These are phyloP conservation scores for Oscheius sp. DNA, from an alignment of 2,888 invertebrate genomes.

Conservation along the genomic window DNA sequence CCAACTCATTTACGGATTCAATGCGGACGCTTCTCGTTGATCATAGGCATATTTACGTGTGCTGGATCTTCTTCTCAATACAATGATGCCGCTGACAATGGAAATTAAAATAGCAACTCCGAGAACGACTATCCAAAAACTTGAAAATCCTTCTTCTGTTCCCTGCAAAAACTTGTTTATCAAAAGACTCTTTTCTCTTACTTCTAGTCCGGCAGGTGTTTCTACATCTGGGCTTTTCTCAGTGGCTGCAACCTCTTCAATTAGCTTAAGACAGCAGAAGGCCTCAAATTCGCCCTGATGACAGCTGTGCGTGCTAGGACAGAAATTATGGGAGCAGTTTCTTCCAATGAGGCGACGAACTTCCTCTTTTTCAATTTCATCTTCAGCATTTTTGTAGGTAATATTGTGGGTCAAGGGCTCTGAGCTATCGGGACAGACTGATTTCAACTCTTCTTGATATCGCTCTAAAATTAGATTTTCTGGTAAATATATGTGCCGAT, in stretches of 20 bases:
- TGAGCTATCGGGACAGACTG: constrained; percentile 17
- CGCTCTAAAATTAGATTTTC: constrained; percentile 2
- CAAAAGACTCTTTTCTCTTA: no score
- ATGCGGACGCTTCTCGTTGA: constrained; percentile 16
- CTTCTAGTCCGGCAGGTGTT: constrained; percentile 12
- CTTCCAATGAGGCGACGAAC: constrained; percentile 16
- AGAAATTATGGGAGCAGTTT: constrained; percentile 22
- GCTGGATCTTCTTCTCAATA: background rate
- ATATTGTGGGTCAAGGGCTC: constrained; percentile 6
- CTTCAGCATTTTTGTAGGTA: constrained; percentile 18
- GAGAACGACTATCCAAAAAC: constrained; percentile 1
- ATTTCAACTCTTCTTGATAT: background rate
- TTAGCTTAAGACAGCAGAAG: constrained; percentile 17
- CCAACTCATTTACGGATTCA: constrained; percentile 17
- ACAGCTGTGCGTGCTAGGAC: constrained; percentile 12
- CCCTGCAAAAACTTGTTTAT: background rate
- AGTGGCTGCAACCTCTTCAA: background rate
- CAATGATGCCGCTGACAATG: background rate
- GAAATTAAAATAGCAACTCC: background rate
- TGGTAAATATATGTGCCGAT: background rate
- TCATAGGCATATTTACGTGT: background rate
- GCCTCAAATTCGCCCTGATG: constrained; percentile 31
- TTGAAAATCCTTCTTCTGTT: background rate
- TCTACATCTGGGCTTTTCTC: background rate
- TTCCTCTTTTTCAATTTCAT: constrained; percentile 24